Percentiles rank a stretch among this genome's conserved stretches.
Evolutionary conservation across 2,113 vertebrate genomes (phyloP).

Genomic region (Elephantulus edwardii): DNA sequence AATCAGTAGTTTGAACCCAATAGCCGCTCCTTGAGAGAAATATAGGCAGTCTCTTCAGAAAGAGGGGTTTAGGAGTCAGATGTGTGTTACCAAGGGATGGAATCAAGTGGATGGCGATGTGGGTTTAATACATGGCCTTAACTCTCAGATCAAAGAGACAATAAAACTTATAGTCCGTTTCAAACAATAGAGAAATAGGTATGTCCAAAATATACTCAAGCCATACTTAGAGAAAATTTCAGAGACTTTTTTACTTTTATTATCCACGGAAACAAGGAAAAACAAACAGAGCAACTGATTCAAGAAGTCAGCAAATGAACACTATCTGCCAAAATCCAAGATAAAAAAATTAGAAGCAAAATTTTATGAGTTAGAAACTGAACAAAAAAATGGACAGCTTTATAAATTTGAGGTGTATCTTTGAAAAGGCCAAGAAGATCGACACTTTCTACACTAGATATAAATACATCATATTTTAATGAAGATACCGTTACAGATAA

Average conservation of each 20-base stretch:
- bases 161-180: conserved; percentile 26
- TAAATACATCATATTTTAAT: neutral
- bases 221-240: neutral
- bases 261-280: conserved; percentile 28
- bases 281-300: neutral
- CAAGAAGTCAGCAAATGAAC: neutral
- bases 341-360: neutral
- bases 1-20: no score
- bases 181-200: conserved; percentile 27
- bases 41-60: no score
- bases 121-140: no score
- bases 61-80: no score
- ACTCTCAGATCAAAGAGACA: conserved; percentile 27
- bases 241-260: neutral
- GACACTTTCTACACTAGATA: neutral
- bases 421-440: neutral
- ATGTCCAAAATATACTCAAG: neutral
- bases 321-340: neutral
- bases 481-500: neutral
- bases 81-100: no score
- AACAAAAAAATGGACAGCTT: neutral
- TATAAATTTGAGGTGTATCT: neutral
- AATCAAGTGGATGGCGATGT: no score
- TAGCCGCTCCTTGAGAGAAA: no score
- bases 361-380: no score